A percentile compares a stretch with the other conserved stretches of the same genome.
phyloP scores from a whole-genome alignment of 2,113 vertebrate genomes.

The Psammodynastes pulverulentus region DNA sequence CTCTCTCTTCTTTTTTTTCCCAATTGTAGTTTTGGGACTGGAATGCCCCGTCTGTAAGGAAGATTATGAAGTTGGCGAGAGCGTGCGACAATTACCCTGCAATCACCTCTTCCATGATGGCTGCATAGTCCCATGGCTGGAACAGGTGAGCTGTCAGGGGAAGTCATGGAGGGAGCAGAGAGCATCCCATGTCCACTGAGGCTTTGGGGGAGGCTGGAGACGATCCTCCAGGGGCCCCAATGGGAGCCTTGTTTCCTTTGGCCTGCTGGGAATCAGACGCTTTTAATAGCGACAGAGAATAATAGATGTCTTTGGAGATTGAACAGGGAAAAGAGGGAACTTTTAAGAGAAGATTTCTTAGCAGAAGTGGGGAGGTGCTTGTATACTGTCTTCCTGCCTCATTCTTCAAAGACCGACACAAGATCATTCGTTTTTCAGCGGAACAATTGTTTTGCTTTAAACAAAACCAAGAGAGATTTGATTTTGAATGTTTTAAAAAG shows the following conservation, averaged over 20 bases:
- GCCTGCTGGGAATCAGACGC: not conserved
- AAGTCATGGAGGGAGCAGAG: too few relatives aligned
- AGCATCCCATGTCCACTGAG: not conserved
- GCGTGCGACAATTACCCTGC: conserved; percentile 91
- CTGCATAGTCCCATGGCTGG: conserved; percentile 97
- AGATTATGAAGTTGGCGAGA: conserved; percentile 87
- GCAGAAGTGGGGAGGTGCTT: not conserved
- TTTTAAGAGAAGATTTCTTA: not conserved
- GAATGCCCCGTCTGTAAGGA: conserved; percentile 99
- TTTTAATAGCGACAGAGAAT: not conserved
- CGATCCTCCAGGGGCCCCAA: not conserved
- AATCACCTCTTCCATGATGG: conserved; percentile 96
- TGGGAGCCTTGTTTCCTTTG: not conserved
- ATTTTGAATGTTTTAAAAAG: not conserved
- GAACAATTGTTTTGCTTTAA: not conserved
- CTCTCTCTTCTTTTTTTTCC: not conserved
- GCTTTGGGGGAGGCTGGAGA: not conserved
- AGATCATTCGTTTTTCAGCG: not conserved
- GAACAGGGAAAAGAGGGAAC: not conserved
- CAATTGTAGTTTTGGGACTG: conserved; percentile 80
- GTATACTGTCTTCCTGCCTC: not conserved
- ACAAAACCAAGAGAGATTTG: not conserved
- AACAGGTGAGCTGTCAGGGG: conserved; percentile 78
- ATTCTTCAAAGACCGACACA: not conserved
- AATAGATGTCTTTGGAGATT: not conserved